Evolutionary conservation across 2,888 invertebrate species (phyloP), one percentile per base, ranked within the genome.

Genomic region (Eupithecia pulchellata): DNA sequence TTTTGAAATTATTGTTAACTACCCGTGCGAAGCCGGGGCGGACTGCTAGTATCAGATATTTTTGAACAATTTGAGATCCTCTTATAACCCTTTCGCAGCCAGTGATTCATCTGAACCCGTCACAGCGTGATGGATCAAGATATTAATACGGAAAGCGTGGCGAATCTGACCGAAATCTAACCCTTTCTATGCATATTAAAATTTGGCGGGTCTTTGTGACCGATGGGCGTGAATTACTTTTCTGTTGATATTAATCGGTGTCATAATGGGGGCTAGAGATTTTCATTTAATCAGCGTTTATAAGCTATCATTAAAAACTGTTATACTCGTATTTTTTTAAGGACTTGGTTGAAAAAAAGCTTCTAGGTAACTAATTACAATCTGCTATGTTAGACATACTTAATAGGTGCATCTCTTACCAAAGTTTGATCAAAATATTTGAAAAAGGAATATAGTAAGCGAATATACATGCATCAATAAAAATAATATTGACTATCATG

Each of bases 121-220:
- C 92, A 91, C 85, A 88, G 82, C 85, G 82, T 94, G 93, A 94
- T 90, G 92, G 93, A 93, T 94, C 92, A 93, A 94, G 92, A 93
- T 92, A 93, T 92, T 93, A 94, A 93, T 92, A 88, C 92, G 84
- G 80, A 85, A 84, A 91, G 93, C 93, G 93, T 93, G 92, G 87
- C 93, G 86, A 93, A 94, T 94, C 86, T 88, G 89, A 87, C 90
- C 92, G 82, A 87, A 87, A 84, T 86, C 84, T 88, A 90, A 91
- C 89, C 91, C 91, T 89, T 75, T 75, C 90, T 87, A 91, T 90
- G 90, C 90, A 90, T 89, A 88, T 85, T 86, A 87, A 88, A 90
- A 90, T 85, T 80, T 82, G 79, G 73, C 80, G 86, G 84, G 84
- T 85, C 86, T 84, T 83, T 83, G 81, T 87, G 89, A 87, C 86